A percentile compares a stretch with the other conserved stretches of the same genome.
Evolutionary conservation across 2,888 invertebrate genomes (phyloP).

Genomic region (Drosophila flavopinicola): DNA sequence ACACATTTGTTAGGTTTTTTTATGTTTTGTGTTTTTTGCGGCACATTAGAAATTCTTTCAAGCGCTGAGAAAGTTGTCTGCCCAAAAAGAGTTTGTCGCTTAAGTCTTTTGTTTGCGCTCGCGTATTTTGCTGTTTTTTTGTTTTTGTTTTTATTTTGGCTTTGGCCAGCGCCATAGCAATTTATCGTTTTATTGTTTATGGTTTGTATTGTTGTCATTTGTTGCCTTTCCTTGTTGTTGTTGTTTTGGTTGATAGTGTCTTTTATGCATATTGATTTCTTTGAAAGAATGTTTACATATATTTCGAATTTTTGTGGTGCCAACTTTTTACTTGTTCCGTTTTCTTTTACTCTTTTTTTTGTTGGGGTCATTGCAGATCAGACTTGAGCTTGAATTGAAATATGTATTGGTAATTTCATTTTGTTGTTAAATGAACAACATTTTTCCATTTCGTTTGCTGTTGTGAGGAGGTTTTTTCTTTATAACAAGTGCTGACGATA

Average conservation of each 20-base stretch:
- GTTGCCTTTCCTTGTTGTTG: constrained; percentile 12
- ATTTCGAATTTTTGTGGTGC: constrained; percentile 8
- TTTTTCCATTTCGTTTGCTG: neutral
- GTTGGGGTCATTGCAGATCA: constrained; percentile 16
- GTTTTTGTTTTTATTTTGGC: constrained; percentile 26
- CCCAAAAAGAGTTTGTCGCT: constrained; percentile 70
- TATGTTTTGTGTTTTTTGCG: neutral
- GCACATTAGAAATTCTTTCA: constrained; percentile 46
- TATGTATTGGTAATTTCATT: constrained; percentile 5
- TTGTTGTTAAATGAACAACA: constrained; percentile 14
- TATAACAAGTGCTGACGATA: neutral
- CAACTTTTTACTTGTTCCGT: constrained; percentile 10
- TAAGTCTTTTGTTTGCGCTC: constrained; percentile 68
- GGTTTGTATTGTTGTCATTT: constrained; percentile 27
- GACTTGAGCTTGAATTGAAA: constrained; percentile 1
- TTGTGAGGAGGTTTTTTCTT: neutral
- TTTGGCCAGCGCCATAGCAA: constrained; percentile 37
- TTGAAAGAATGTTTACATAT: constrained; percentile 51
- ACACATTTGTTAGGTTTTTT: neutral
- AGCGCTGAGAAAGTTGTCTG: constrained; percentile 64
- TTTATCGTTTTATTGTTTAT: constrained; percentile 57
- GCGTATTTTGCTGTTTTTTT: constrained; percentile 7
- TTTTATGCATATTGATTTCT: constrained; percentile 58
- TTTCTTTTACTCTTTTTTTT: constrained; percentile 6
- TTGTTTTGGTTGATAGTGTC: constrained; percentile 11